Evolutionary conservation across 53 echinoderm and acorn worm species (phyloP), one percentile per base, ranked within the genome.

Genomic region (Luidia sarsii): DNA sequence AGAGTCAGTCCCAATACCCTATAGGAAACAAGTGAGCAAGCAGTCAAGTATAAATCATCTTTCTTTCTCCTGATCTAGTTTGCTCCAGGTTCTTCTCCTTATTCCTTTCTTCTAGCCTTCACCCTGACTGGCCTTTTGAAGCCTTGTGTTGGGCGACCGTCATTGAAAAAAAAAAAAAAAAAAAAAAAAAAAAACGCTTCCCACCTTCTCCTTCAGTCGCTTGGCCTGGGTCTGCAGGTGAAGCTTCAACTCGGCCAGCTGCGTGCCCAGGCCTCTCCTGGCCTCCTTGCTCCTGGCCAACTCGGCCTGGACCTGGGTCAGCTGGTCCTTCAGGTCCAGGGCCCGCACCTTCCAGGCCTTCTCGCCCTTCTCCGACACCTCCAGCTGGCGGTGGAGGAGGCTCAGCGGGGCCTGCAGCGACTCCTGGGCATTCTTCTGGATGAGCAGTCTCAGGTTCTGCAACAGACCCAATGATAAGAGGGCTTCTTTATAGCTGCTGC

Each of bases 301-400:
- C 23, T 72, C 37, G 23, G 38, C 57, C 3, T 72, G 72, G 54
- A 72, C 72, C 11, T 32, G n/a, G 14, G 50, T 24, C 3, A 72
- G 56, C 28, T 72, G 72, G n/a, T 29, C 34, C 54, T 72, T 54
- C 54, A 56, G 56, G 24, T 72, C 72, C 55, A 15, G 3, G 15
- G 56, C 36, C 15, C 72, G 72, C 1, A 16, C 54, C 72, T 72
- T 54, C 72, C 72, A 72, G 4, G 29, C 54, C 57, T 24, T 54
- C 57, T 72, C 72, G 10, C 72, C 72, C 50, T 56, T 72, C 24
- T 22, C 56, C 35, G 72, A 29, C 37, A 72, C 56, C 27, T 72
- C 72, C 35, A 72, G 55, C 72, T 72, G 72, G 54, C 72, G 23
- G 37, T 39, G 56, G 22, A 56, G 52, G 33, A 56, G 72, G 1